Evolutionary conservation across 92 coral and sea anemone species (phyloP).

Genomic region (Phenganax subtilis): DNA sequence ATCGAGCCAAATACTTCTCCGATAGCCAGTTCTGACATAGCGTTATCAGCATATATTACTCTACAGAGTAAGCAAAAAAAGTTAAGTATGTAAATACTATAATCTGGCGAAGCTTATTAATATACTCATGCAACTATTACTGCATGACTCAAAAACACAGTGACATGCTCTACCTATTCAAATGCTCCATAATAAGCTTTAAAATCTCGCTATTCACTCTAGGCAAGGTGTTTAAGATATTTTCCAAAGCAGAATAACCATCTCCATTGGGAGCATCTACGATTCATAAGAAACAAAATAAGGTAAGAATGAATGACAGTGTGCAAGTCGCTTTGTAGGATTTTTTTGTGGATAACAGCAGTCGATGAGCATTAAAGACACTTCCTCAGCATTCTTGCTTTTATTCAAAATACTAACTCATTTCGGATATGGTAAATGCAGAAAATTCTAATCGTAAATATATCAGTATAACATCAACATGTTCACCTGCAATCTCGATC

Average conservation of each 20-base stretch:
- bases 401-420: too few species aligned
- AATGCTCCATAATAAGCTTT: conserved; percentile 21
- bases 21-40: conserved; percentile 55
- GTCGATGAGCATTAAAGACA: neutral
- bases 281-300: neutral
- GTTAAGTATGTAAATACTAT: too few species aligned
- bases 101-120: neutral
- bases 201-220: conserved; percentile 7
- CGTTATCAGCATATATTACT: conserved; percentile 50
- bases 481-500: conserved; percentile 18
- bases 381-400: too few species aligned
- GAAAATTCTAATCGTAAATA: neutral
- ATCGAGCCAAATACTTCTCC: conserved; percentile 69
- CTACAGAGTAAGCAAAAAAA: conserved; percentile 38
- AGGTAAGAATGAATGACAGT: neutral
- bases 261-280: conserved; percentile 1
- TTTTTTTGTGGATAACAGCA: neutral
- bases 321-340: neutral
- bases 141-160: too few species aligned
- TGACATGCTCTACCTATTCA: conserved; percentile 15
- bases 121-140: neutral
- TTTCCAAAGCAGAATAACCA: neutral
- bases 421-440: neutral
- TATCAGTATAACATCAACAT: neutral
- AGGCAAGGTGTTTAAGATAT: neutral